Conservation (phyloP, 2,797 vertebrate genomes). For the Tachyglossus aculeatus region DNA sequence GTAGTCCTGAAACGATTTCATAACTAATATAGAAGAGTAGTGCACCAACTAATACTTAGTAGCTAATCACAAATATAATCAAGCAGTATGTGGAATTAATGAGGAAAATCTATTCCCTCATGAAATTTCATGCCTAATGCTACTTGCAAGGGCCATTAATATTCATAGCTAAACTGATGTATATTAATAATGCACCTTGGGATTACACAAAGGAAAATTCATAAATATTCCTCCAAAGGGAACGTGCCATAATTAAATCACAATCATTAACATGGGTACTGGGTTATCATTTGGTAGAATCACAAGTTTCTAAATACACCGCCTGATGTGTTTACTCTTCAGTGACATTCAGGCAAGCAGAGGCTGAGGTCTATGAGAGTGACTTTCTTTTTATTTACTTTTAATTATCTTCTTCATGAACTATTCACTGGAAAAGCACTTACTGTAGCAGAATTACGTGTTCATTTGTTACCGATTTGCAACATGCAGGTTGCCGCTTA, state of each 20-base stretch:
- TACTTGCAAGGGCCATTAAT: conserved; percentile 60
- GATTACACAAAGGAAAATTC: conserved; percentile 60
- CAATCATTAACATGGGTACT: conserved; percentile 62
- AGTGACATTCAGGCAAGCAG: conserved; percentile 12
- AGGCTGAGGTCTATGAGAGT: background rate
- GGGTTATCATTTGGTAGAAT: conserved; percentile 50
- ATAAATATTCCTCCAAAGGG: conserved; percentile 65
- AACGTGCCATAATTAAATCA: conserved; percentile 69
- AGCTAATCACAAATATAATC: conserved; percentile 42
- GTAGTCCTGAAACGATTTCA: conserved; percentile 18
- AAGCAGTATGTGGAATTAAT: conserved; percentile 55
- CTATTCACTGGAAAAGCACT: conserved; percentile 2
- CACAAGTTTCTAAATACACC: conserved; percentile 36
- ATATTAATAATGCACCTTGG: conserved; percentile 66
- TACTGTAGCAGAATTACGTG: conserved; percentile 1
- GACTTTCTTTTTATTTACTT: conserved; percentile 24
- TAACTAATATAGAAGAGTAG: conserved; percentile 28
- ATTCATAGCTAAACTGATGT: conserved; percentile 59
- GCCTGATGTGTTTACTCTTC: conserved; percentile 30
- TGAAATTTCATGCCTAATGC: conserved; percentile 59
- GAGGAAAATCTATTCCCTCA: conserved; percentile 55
- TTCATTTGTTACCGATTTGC: conserved; percentile 17
- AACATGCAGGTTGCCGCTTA: conserved; percentile 4
- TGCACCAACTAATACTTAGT: conserved; percentile 10
- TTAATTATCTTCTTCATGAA: conserved; percentile 16